Conservation (phyloP, 2,797 vertebrate species). For the Mormyrus proboscirostris region DNA sequence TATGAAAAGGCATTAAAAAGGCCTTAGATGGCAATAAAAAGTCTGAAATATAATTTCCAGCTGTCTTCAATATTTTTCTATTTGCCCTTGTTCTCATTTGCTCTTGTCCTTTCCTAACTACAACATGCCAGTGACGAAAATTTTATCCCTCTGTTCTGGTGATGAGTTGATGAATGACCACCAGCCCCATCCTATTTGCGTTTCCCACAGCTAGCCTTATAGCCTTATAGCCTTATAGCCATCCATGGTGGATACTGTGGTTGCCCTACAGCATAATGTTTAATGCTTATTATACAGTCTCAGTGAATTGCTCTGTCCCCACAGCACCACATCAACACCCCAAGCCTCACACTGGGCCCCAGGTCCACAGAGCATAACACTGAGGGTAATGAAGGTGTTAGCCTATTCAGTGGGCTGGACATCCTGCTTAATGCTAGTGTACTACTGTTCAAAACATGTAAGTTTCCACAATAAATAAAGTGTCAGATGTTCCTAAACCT, state of each 20-base stretch:
- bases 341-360: background rate
- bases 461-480: background rate
- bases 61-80: background rate
- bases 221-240: background rate
- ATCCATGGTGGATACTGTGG: background rate
- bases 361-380: background rate
- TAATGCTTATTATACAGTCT: background rate
- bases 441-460: background rate
- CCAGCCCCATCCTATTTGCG: background rate
- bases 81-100: background rate
- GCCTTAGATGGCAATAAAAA: background rate
- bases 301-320: background rate
- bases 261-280: background rate
- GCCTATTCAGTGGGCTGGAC: background rate
- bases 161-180: background rate
- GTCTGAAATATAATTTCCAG: background rate
- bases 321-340: background rate
- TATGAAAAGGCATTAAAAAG: background rate
- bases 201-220: background rate
- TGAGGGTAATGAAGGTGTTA: background rate
- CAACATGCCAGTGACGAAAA: background rate
- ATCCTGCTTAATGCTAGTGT: background rate
- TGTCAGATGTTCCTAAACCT: background rate
- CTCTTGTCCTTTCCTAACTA: background rate
- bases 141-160: background rate